These are phyloP conservation scores for Drosophila busckii DNA, from an alignment of 1,140 invertebrate genomes.

Conservation along the genomic window DNA sequence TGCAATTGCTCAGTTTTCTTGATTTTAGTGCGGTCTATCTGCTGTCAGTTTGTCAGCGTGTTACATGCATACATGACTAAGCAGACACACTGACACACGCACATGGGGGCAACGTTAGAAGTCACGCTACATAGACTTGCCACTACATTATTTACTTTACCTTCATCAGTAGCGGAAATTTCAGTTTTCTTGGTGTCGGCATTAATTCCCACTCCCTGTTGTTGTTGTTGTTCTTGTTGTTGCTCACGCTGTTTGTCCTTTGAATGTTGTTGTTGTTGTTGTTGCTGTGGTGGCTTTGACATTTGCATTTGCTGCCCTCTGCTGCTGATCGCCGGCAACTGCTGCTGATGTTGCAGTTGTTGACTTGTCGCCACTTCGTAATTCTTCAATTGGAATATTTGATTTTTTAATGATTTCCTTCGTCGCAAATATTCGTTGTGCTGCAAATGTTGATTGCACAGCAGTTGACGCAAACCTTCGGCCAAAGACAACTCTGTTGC, in stretches of 20 bases:
- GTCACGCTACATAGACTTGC: constrained; percentile 30
- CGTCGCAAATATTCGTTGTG: constrained; percentile 77
- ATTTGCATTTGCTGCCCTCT: constrained; percentile 23
- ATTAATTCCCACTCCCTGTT: constrained; percentile 64
- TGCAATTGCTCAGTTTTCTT: constrained; percentile 73
- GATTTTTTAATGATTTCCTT: constrained; percentile 79
- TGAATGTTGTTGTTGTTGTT: constrained; percentile 52
- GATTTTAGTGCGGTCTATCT: constrained; percentile 62
- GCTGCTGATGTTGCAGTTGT: constrained; percentile 24
- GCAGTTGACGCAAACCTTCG: constrained; percentile 80
- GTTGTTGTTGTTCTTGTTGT: constrained; percentile 31
- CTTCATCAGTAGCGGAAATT: constrained; percentile 68
- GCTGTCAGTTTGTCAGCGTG: constrained; percentile 35
- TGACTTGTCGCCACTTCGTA: constrained; percentile 66
- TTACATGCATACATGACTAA: constrained; percentile 60
- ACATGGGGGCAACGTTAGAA: constrained; percentile 6
- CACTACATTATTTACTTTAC: constrained; percentile 72
- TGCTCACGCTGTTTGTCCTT: constrained; percentile 64
- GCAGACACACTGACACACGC: constrained; percentile 11
- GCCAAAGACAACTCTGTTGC: constrained; percentile 65
- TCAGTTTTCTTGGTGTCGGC: constrained; percentile 43
- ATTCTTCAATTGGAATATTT: constrained; percentile 79
- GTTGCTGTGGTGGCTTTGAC: constrained; percentile 10
- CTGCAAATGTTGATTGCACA: constrained; percentile 79
- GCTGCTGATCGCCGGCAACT: constrained; percentile 1